Conservation (phyloP, 2,797 vertebrate species). For the Pangasius djambal region DNA sequence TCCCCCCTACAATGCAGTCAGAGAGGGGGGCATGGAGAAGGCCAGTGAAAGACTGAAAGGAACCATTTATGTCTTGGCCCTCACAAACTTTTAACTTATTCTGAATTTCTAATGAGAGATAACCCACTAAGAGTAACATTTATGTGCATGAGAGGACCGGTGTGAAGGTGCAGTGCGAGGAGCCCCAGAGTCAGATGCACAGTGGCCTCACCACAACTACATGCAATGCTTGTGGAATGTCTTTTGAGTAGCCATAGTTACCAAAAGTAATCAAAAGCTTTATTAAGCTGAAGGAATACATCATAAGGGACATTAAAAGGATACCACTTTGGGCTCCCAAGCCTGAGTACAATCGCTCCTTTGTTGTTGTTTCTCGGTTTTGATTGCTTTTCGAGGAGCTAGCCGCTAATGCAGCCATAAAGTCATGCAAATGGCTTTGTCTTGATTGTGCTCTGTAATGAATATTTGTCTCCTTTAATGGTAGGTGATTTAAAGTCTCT, state of each 20-base stretch:
- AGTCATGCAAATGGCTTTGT: constrained; percentile 75
- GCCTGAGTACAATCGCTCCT: constrained; percentile 74
- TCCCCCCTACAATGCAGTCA: constrained; percentile 77
- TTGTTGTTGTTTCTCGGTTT: constrained; percentile 74
- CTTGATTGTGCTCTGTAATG: constrained; percentile 71
- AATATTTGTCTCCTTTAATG: constrained; percentile 69
- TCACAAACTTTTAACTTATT: constrained; percentile 78
- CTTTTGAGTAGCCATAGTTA: constrained; percentile 77
- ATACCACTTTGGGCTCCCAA: constrained; percentile 75
- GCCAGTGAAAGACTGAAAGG: constrained; percentile 72
- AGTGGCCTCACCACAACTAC: constrained; percentile 68
- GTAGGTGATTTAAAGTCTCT: constrained; percentile 73
- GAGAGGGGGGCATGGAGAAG: constrained; percentile 62
- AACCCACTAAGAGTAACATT: constrained; percentile 67
- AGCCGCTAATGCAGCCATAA: constrained; percentile 74
- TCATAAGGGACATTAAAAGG: constrained; percentile 83
- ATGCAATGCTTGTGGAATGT: constrained; percentile 81
- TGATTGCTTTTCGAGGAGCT: constrained; percentile 66
- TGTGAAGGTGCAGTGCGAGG: constrained; percentile 37
- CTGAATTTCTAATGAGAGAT: constrained; percentile 66
- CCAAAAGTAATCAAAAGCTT: constrained; percentile 82
- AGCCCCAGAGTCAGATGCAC: constrained; percentile 62
- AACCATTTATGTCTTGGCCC: constrained; percentile 72
- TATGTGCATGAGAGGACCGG: constrained; percentile 50
- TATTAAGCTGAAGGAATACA: constrained; percentile 81